phyloP scores from a whole-genome alignment of 2,888 invertebrate species.

The Laothoe populi region DNA sequence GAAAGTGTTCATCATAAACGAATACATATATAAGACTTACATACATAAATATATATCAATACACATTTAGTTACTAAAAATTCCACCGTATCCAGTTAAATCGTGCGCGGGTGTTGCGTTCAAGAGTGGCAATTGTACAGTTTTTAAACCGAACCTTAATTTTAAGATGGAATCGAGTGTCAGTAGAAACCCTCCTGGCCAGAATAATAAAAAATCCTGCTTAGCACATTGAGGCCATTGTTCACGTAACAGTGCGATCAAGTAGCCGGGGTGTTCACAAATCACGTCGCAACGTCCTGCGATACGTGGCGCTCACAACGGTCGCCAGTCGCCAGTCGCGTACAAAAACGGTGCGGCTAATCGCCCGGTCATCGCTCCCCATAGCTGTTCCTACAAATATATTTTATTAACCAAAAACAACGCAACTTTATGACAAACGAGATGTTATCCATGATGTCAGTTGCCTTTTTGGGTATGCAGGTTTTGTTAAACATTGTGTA shows the following conservation, averaged over 20 bases:
- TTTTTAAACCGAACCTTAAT: no score
- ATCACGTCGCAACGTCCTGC: conserved; percentile 77
- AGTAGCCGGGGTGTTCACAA: conserved; percentile 46
- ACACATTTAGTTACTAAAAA: no score
- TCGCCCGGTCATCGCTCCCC: conserved; percentile 76
- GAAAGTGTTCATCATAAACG: no score
- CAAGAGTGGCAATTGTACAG: no score
- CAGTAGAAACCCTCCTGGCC: no score
- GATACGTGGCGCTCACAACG: conserved; percentile 45
- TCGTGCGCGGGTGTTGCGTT: no score
- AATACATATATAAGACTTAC: no score
- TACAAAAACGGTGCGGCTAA: conserved; percentile 71
- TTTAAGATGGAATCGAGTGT: no score
- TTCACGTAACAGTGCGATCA: background rate
- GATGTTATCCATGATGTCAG: conserved; percentile 8
- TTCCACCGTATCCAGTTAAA: no score
- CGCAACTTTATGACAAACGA: conserved; percentile 18
- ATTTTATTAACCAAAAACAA: conserved; percentile 32
- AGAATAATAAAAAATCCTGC: no score
- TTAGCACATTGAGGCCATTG: background rate
- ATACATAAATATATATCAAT: no score
- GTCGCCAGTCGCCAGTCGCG: conserved; percentile 25
- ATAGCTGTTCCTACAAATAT: conserved; percentile 61
- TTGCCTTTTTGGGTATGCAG: background rate
- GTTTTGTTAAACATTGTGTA: background rate